Conservation (phyloP, 2,113 vertebrate genomes). For the Ibidorhyncha struthersii region DNA sequence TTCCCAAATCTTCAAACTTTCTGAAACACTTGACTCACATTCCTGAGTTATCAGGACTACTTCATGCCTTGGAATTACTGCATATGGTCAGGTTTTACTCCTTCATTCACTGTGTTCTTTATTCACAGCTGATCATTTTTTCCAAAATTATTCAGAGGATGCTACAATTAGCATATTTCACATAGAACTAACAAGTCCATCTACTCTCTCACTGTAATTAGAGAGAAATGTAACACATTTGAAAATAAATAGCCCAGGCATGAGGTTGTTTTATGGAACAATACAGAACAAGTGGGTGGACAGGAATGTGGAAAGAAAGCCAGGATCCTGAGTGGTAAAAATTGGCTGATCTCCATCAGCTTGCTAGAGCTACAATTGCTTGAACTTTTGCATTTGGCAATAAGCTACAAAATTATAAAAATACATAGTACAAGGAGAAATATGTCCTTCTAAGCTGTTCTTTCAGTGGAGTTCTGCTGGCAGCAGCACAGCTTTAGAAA, state of each 20-base stretch:
- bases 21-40: not conserved
- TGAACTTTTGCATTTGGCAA: conserved; percentile 3
- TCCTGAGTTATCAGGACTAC: not conserved
- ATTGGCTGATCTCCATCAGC: not conserved
- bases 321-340: conserved; percentile 14
- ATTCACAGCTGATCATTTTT: not conserved
- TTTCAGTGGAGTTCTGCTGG: conserved; percentile 14
- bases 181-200: not conserved
- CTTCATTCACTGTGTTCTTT: conserved; percentile 14
- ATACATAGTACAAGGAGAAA: conserved; percentile 12
- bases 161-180: conserved; percentile 25
- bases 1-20: not conserved
- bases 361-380: conserved; percentile 14
- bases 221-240: conserved; percentile 10
- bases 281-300: conserved; percentile 49
- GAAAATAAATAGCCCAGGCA: conserved; percentile 51
- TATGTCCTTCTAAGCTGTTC: not conserved
- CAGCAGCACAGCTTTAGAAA: not conserved
- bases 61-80: not conserved
- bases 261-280: conserved; percentile 44
- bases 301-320: conserved; percentile 11
- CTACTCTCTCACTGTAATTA: conserved; percentile 38
- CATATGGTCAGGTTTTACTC: not conserved
- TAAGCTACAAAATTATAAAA: conserved; percentile 1
- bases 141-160: not conserved